Evolutionary conservation across 2,888 invertebrate species (phyloP).

Genomic region (Ctena decussata): DNA sequence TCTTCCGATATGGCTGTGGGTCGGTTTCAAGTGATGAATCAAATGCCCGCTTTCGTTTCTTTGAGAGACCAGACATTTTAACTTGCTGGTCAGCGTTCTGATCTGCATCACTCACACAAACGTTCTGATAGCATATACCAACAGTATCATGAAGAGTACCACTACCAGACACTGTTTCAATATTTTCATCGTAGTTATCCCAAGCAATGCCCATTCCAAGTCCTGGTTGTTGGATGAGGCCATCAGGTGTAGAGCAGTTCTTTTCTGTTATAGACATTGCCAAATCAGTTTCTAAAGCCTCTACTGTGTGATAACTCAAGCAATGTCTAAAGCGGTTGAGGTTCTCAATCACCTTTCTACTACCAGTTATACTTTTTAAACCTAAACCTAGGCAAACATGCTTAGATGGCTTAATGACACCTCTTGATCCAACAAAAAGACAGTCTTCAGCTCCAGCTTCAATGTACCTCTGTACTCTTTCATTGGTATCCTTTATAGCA

Average conservation of each 20-base stretch:
- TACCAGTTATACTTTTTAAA: slow-evolving; percentile 52
- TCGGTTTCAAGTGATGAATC: not conserved
- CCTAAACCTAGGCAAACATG: slow-evolving; percentile 14
- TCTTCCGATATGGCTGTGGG: slow-evolving; percentile 44
- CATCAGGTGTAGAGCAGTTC: slow-evolving; percentile 30
- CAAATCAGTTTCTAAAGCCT: slow-evolving; percentile 53
- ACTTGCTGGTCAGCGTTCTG: slow-evolving; percentile 53
- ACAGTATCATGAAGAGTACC: slow-evolving; percentile 59
- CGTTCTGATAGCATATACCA: slow-evolving; percentile 59
- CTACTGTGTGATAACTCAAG: slow-evolving; percentile 38
- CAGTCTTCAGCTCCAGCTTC: too few relatives aligned
- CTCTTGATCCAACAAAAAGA: too few relatives aligned
- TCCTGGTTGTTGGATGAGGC: slow-evolving; percentile 18
- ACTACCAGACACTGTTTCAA: slow-evolving; percentile 49
- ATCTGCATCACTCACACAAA: not conserved
- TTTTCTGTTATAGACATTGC: slow-evolving; percentile 23
- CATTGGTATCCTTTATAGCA: too few relatives aligned
- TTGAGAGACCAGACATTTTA: not conserved
- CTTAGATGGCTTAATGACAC: too few relatives aligned
- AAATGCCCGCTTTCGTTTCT: not conserved
- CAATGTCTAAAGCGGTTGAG: slow-evolving; percentile 49
- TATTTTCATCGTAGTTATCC: slow-evolving; percentile 57
- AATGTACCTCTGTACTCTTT: too few relatives aligned
- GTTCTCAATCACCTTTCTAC: slow-evolving; percentile 40
- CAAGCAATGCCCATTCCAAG: slow-evolving; percentile 44